Conservation (phyloP, 2,888 invertebrate species). For the Aelia acuminata region DNA sequence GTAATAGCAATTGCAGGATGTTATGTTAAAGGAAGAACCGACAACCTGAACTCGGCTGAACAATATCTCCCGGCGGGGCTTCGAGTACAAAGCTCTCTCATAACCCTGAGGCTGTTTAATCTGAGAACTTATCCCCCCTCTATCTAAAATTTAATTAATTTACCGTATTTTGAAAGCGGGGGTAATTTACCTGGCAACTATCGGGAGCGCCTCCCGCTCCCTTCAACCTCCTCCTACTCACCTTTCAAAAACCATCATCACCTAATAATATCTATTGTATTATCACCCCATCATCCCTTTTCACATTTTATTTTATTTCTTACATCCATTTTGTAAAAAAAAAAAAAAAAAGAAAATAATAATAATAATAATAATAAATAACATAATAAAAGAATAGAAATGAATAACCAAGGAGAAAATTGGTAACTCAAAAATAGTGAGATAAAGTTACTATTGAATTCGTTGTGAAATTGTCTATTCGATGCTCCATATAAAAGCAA, state of each 20-base stretch:
- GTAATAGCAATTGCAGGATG: conserved; percentile 29
- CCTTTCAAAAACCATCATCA: conserved; percentile 39
- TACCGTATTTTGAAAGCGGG: conserved; percentile 55
- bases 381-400: too few species aligned
- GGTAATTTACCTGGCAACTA: conserved; percentile 56
- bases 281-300: background rate
- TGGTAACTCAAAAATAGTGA: too few species aligned
- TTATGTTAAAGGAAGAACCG: conserved; percentile 20
- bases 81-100: conserved; percentile 50
- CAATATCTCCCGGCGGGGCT: conserved; percentile 42
- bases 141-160: conserved; percentile 57
- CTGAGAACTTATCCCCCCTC: conserved; percentile 41
- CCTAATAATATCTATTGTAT: conserved; percentile 17
- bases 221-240: background rate
- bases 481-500: too few species aligned
- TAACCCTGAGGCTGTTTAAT: conserved; percentile 53
- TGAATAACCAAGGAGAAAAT: too few species aligned
- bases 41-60: conserved; percentile 34
- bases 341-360: too few species aligned
- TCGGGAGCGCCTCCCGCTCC: background rate
- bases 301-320: background rate
- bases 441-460: too few species aligned
- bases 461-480: too few species aligned
- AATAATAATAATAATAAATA: too few species aligned
- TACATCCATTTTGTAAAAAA: too few species aligned